Base-by-base conservation (phyloP, 1,140 invertebrate species). In the Dicyema japonicum region DNA sequence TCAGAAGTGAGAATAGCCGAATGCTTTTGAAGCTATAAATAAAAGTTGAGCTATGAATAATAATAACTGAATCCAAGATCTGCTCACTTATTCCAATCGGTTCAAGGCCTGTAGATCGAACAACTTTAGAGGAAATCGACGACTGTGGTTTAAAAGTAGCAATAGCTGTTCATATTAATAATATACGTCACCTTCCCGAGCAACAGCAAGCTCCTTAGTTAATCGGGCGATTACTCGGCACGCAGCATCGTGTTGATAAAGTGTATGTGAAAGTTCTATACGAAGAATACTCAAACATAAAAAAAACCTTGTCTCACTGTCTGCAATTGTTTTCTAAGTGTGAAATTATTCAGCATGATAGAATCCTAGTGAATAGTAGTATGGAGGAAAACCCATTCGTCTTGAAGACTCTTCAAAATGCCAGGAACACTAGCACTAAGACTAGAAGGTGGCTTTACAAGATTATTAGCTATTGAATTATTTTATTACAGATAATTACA, bases 351-450 rank as follows among this genome's bases (percentile, higher is more conserved):
- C 30, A 97, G 53, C 82, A 94, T 94, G 9, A 85, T 65, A 2
- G 88, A 76, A 61, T 97, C 82, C 50, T 52, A 31, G 2, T 21
- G n/a, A 14, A 18, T 1, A 27, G 30, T 7, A 21, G n/a, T 7
- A 21, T 21, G 19, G n/a, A n/a, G n/a, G n/a, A n/a, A n/a, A n/a
- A n/a, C n/a, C n/a, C n/a, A n/a, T n/a, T 94, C 85, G 60, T 94
- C 85, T 55, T 94, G 88, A 35, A 97, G 60, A 24, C 69, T 67
- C 57, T 94, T 94, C 22, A 94, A 54, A 34, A 88, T 80, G 1
- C 78, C 78, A 24, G 88, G 88, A 42, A 97, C 92, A 35, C 78
- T 90, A 4, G 82, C 92, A 3, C 74, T 74, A 46, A 72, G 76
- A 4, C 82, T 75, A 11, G 80, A 74, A 47, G 85, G 74, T 3